These are phyloP conservation scores for Spisula subtruncata DNA, from an alignment of 2,888 invertebrate species.

Conservation along the genomic window DNA sequence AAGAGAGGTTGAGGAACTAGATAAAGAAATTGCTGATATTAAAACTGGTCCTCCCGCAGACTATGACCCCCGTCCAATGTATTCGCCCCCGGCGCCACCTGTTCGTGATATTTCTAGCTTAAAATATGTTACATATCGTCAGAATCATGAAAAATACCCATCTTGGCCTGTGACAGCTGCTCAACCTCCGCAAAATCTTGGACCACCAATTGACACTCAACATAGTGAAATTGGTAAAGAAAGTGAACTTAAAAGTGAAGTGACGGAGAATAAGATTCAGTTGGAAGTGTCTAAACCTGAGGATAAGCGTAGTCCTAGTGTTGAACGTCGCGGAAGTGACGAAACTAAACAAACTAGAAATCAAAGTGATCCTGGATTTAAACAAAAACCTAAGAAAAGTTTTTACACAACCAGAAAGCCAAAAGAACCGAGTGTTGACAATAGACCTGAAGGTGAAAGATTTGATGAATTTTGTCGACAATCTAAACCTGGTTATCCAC, in stretches of 20 bases:
- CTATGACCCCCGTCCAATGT: conserved; percentile 68
- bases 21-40: conserved; percentile 69
- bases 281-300: conserved; percentile 89
- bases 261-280: conserved; percentile 88
- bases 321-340: conserved; percentile 77
- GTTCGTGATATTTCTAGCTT: conserved; percentile 91
- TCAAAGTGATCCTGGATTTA: conserved; percentile 83
- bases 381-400: conserved; percentile 72
- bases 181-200: conserved; percentile 88
- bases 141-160: conserved; percentile 93
- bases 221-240: conserved; percentile 62
- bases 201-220: conserved; percentile 89
- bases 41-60: conserved; percentile 66
- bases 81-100: conserved; percentile 88
- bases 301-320: conserved; percentile 89
- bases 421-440: conserved; percentile 64
- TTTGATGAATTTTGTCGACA: conserved; percentile 80
- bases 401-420: conserved; percentile 69
- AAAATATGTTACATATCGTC: conserved; percentile 91
- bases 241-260: conserved; percentile 41
- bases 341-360: conserved; percentile 75
- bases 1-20: conserved; percentile 75
- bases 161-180: conserved; percentile 92
- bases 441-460: conserved; percentile 69
- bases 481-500: conserved; percentile 83